These are phyloP conservation scores for Pica pica DNA, from an alignment of 2,113 vertebrate species.

Conservation along the genomic window DNA sequence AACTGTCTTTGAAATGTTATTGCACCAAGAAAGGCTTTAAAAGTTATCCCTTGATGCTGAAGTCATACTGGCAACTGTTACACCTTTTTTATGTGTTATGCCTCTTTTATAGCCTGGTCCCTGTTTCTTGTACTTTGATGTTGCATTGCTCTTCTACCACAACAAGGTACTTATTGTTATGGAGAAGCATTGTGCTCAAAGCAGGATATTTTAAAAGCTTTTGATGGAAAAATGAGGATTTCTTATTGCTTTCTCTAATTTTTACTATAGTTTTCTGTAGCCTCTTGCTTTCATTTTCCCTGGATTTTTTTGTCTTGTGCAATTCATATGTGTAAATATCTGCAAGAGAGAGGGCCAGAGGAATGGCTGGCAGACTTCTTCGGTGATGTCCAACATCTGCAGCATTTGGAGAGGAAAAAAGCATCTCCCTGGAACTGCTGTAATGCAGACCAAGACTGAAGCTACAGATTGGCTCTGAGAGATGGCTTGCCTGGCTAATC, in stretches of 20 bases:
- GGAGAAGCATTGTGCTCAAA: neutral
- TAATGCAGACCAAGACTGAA: neutral
- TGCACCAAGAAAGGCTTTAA: neutral
- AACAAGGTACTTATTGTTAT: neutral
- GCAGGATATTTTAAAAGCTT: neutral
- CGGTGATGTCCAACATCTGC: neutral
- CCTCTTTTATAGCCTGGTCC: neutral
- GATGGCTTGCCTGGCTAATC: neutral
- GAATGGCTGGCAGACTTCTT: neutral
- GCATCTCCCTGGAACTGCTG: neutral
- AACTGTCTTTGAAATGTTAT: neutral
- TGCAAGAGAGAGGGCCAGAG: neutral
- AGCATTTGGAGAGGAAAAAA: neutral
- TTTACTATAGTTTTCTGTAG: neutral
- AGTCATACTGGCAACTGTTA: neutral
- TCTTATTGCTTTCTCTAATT: neutral
- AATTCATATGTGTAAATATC: neutral
- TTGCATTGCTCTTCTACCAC: neutral
- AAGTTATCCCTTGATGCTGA: neutral
- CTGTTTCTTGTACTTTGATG: neutral
- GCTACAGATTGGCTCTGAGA: neutral
- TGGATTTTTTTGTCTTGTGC: neutral
- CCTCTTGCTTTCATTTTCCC: neutral
- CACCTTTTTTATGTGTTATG: neutral
- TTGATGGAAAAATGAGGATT: neutral